These are phyloP conservation scores for Nipponacmea schrenckii DNA, from an alignment of 2,888 invertebrate species.

Conservation along the genomic window DNA sequence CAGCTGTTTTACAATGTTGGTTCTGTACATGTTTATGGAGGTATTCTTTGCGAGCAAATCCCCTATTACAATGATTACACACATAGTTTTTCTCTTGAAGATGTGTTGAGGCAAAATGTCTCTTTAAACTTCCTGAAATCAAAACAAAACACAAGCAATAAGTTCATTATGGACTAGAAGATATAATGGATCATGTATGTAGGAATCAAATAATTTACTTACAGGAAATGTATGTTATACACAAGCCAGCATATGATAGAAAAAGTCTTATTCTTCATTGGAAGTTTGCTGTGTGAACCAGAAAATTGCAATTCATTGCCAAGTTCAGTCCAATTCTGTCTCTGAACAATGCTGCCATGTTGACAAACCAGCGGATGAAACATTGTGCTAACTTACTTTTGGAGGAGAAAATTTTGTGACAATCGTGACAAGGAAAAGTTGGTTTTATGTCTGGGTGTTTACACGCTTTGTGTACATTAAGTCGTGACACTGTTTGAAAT, in stretches of 20 bases:
- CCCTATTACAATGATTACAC: constrained; percentile 47
- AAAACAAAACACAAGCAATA: not conserved
- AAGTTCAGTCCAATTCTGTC: no score
- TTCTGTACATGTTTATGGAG: constrained; percentile 48
- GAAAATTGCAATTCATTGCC: no score
- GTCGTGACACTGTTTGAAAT: constrained; percentile 44
- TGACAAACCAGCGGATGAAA: no score
- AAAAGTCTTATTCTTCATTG: no score
- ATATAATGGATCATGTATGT: no score
- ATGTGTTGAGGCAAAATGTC: constrained; percentile 49
- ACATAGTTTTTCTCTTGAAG: constrained; percentile 48
- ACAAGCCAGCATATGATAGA: no score
- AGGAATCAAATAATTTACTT: no score
- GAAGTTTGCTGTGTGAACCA: no score
- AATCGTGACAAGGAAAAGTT: constrained; percentile 47
- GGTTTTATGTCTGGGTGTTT: constrained; percentile 48
- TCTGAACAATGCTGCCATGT: no score
- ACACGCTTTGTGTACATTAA: constrained; percentile 45
- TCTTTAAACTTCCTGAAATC: constrained; percentile 49
- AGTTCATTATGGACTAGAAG: no score
- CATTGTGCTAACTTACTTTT: constrained; percentile 49
- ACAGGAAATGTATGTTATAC: no score
- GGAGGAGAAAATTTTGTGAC: constrained; percentile 47
- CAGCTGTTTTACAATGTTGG: constrained; percentile 30
- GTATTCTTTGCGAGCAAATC: constrained; percentile 53